Base-by-base conservation (phyloP, 2,113 vertebrate species). In the Sporophila hypoxantha region DNA sequence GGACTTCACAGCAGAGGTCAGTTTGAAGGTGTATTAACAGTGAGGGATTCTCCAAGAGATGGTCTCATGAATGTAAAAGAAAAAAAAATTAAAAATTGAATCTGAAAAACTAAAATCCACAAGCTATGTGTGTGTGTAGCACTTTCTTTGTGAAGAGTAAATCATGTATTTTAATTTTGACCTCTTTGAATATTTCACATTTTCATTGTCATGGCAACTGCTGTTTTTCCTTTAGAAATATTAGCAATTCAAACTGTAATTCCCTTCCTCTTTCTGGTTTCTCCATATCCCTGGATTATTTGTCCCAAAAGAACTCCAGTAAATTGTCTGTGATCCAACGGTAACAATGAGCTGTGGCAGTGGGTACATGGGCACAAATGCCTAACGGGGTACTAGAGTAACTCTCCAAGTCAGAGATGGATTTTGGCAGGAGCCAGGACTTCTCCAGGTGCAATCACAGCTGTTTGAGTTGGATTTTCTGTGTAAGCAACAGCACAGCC, bases 161-260 rank as follows among this genome's bases (percentile, higher is more conserved):
- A 93, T 85, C 4, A 80, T 83, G 61, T 89, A 88, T 94, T 93
- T 94, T 91, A 94, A 93, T 95, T 89, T 64, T 90, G 90, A 93
- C 77, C 76, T 84, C 88, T 87, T 57, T 68, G 83, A 91, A 78
- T 93, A 90, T 89, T 94, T 89, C 86, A 85, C 71, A 85, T 89
- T 93, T 92, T 91, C 92, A 95, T 94, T 89, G 94, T 95, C 90
- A 93, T 93, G 86, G 94, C 77, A 95, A 94, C 90, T 83, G 62
- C 46, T 88, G 50, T 29, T 92, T 94, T 90, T 86, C 46, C 41
- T 81, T 87, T 86, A 91, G 74, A 85, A 93, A 88, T 86, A 86
- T 30, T 80, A 86, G 69, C 57, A 61, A 61, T 86, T 91, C 69
- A 85, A 71, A 90, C 61, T 3, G 18, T 68, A 68, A 71, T 89